Percentiles rank a stretch among this genome's conserved stretches.
These are phyloP conservation scores for Sebastes fasciatus DNA, from an alignment of 2,113 vertebrate species.

Conservation along the genomic window DNA sequence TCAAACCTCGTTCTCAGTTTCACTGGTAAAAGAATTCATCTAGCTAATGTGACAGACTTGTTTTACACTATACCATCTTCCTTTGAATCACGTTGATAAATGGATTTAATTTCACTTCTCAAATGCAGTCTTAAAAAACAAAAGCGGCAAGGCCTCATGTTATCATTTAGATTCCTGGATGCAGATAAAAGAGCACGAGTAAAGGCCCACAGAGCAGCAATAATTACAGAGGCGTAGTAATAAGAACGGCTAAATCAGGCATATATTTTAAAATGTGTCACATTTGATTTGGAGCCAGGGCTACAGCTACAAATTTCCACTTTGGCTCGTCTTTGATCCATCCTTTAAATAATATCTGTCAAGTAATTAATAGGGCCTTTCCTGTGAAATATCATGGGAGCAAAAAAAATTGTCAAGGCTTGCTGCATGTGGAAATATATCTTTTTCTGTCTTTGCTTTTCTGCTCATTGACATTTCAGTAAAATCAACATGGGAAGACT, in stretches of 20 bases:
- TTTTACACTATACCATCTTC: conserved; percentile 44
- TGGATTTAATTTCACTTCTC: conserved; percentile 55
- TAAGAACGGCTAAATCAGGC: conserved; percentile 66
- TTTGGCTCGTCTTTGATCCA: conserved; percentile 65
- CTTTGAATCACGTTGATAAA: conserved; percentile 45
- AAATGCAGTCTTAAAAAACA: conserved; percentile 43
- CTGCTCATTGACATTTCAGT: not conserved
- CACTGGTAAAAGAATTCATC: not conserved
- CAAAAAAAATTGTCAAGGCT: conserved; percentile 15
- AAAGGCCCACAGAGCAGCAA: conserved; percentile 36
- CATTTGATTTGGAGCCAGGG: conserved; percentile 69
- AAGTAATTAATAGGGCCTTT: conserved; percentile 59
- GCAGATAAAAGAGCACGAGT: conserved; percentile 66
- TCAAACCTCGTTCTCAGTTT: conserved; percentile 12
- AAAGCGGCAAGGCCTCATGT: conserved; percentile 52
- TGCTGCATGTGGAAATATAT: not conserved
- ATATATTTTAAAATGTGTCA: conserved; percentile 70
- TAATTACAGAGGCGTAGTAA: conserved; percentile 70
- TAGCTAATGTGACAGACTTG: conserved; percentile 27
- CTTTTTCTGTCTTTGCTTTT: not conserved
- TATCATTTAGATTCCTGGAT: conserved; percentile 75
- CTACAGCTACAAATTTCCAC: conserved; percentile 67
- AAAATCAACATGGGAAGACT: not conserved
- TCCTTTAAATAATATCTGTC: conserved; percentile 59
- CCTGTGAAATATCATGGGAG: conserved; percentile 55